Conservation (phyloP, 2,888 invertebrate species). For the Dasysyrphus albostriatus region DNA sequence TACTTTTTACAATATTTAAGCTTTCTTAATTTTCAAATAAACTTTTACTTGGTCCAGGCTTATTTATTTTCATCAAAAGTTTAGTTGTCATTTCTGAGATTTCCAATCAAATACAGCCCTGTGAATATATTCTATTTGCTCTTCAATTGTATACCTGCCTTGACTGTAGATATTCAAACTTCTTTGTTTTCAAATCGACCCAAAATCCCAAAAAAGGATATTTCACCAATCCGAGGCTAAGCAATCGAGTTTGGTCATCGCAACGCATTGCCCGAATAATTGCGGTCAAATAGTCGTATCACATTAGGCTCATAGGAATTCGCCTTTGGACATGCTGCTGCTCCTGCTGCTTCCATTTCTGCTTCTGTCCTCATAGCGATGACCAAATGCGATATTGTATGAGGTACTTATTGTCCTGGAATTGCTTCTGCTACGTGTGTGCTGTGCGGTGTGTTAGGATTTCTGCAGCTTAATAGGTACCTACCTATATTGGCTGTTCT, state of each 20-base stretch:
- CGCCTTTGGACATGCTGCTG: slow-evolving; percentile 14
- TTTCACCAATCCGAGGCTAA: slow-evolving; percentile 58
- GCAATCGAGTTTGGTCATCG: slow-evolving; percentile 61
- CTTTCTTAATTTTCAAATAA: no score
- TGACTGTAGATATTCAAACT: slow-evolving; percentile 10
- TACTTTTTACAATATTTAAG: no score
- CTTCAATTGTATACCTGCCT: neutral
- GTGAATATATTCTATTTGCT: neutral
- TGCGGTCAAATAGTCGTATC: slow-evolving; percentile 74
- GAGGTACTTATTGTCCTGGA: slow-evolving; percentile 22
- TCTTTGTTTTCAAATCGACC: slow-evolving; percentile 66
- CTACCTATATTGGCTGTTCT: slow-evolving; percentile 30
- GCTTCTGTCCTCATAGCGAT: neutral
- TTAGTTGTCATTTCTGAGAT: no score
- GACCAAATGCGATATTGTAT: slow-evolving; percentile 4
- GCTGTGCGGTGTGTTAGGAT: slow-evolving; percentile 38
- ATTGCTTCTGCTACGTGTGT: slow-evolving; percentile 20
- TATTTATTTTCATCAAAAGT: no score
- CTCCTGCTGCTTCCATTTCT: no score
- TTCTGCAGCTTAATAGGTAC: slow-evolving; percentile 49
- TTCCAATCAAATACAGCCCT: neutral
- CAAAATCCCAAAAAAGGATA: slow-evolving; percentile 65
- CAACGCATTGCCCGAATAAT: slow-evolving; percentile 74
- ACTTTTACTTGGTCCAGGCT: no score
- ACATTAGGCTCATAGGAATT: slow-evolving; percentile 59